phyloP scores from a whole-genome alignment of 2,888 invertebrate genomes.

The Xylota sylvarum region DNA sequence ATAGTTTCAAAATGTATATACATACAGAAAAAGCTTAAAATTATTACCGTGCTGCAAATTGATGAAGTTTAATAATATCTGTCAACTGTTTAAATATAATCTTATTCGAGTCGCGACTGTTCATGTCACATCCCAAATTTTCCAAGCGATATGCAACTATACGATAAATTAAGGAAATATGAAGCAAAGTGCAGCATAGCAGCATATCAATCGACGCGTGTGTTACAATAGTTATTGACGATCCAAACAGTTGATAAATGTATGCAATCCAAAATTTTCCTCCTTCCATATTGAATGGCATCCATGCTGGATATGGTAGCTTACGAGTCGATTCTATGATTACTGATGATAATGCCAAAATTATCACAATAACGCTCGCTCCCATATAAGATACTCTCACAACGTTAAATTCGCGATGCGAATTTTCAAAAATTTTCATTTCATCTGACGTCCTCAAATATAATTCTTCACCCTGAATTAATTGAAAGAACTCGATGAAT shows the following conservation, averaged over 20 bases:
- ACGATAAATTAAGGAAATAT: constrained; percentile 79
- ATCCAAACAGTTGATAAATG: constrained; percentile 78
- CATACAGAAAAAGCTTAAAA: neutral
- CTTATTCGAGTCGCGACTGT: neutral
- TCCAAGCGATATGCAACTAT: constrained; percentile 79
- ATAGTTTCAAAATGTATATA: too few relatives aligned
- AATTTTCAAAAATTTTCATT: constrained; percentile 53
- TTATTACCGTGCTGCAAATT: constrained; percentile 22
- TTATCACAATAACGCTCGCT: too few relatives aligned
- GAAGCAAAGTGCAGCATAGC: constrained; percentile 80
- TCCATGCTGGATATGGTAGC: constrained; percentile 80
- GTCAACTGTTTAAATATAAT: neutral
- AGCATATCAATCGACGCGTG: constrained; percentile 80
- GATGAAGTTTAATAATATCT: constrained; percentile 21
- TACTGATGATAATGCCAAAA: too few relatives aligned
- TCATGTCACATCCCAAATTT: constrained; percentile 16
- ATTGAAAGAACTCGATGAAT: constrained; percentile 77
- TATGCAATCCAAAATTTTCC: constrained; percentile 79
- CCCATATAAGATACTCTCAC: constrained; percentile 8
- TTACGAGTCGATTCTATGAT: constrained; percentile 76
- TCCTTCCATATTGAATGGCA: constrained; percentile 81
- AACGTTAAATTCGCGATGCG: constrained; percentile 77
- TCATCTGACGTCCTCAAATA: constrained; percentile 70
- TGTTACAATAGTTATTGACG: constrained; percentile 78
- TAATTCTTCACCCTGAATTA: constrained; percentile 64